These are phyloP conservation scores for Tetragonula carbonaria DNA, from an alignment of 2,888 invertebrate genomes.

Conservation along the genomic window DNA sequence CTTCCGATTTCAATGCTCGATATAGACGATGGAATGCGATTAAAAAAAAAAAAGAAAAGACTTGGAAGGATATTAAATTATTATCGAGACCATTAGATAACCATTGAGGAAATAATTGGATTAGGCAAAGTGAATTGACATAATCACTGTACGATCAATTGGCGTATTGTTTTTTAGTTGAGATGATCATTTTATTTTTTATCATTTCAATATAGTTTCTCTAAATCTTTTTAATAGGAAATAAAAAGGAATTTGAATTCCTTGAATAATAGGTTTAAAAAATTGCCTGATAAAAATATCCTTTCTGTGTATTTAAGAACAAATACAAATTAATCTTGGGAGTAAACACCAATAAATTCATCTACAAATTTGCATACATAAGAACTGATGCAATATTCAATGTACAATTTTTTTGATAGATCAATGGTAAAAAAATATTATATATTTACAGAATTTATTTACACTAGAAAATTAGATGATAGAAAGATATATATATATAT, in stretches of 20 bases:
- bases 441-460: slow-evolving; percentile 32
- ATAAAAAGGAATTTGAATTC: too few species aligned
- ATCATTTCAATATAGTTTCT: not conserved
- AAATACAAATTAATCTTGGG: not conserved
- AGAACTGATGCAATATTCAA: not conserved
- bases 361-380: not conserved
- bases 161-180: not conserved
- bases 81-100: slow-evolving; percentile 6
- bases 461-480: not conserved
- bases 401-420: not conserved
- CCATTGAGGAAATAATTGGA: slow-evolving; percentile 29
- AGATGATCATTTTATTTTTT: not conserved
- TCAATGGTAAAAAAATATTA: slow-evolving; percentile 8
- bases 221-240: not conserved
- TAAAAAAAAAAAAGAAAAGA: not conserved
- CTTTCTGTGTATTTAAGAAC: not conserved
- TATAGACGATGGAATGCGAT: slow-evolving; percentile 7
- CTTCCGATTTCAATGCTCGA: slow-evolving; percentile 1
- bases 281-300: not conserved
- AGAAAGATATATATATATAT: not conserved
- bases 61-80: slow-evolving; percentile 32
- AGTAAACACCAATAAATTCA: not conserved
- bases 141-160: not conserved
- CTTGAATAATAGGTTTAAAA: not conserved
- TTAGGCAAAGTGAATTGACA: slow-evolving; percentile 1